Evolutionary conservation across 1,140 invertebrate genomes (phyloP), one percentile per base, ranked within the genome.

Genomic region (Protaetia brevitarsis): DNA sequence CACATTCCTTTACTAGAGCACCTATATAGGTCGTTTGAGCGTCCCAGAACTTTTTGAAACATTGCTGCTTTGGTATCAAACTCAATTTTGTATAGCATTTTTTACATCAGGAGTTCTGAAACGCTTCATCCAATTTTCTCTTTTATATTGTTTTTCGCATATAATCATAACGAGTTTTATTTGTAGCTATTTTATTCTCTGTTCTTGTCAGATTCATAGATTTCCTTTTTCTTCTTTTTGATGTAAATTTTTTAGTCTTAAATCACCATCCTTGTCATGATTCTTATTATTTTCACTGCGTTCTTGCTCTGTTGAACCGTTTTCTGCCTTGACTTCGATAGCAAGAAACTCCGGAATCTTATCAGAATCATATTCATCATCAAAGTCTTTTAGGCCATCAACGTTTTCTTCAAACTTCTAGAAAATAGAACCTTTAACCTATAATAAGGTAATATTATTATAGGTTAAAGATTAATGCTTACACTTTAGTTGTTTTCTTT

Each of bases 241-340:
- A n/a, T n/a, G n/a, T n/a, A n/a, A n/a, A n/a, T n/a, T 2, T 23
- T 60, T 29, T 27, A 11, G 16, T 60, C 19, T 60, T 60, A 2
- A 28, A 13, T 10, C 1, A 4, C 19, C 23, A 27, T 60, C 26
- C 1, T 60, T 60, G 29, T 4, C 11, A 16, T 7, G 16, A 27
- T 26, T 27, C 16, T 27, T n/a, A 2, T 27, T 29, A 30, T 2
- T 56, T 56, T 56, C 45, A 1, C 7, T 56, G 16, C 26, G 1
- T 56, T 56, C 45, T 56, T 56, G 45, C 45, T 2, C 45, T 56
- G 26, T 13, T 56, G 45, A 56, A 56, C 45, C 19, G 45, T 19
- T 56, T 21, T 56, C 26, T 7, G 2, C 45, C 19, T 19, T 19
- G 6, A 7, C 45, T 21, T 56, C 16, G 26, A 19, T 56, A 13